phyloP scores from a whole-genome alignment of 2,797 vertebrate species.

The Cynodonichthys magdalenae region DNA sequence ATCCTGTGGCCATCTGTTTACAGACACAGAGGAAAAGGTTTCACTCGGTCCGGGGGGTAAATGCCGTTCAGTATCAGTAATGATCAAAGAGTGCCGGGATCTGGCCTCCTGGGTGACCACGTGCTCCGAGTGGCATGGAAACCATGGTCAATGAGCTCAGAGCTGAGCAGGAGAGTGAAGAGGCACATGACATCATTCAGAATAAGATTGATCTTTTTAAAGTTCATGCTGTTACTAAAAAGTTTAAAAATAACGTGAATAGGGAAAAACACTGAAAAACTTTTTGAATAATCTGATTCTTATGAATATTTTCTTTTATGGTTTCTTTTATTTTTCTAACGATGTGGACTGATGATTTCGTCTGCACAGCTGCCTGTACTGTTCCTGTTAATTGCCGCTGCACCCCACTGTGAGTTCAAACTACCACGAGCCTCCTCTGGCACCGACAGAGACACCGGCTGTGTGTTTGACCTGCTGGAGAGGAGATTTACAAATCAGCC shows the following conservation, averaged over 20 bases:
- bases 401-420: constrained; percentile 26
- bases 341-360: neutral
- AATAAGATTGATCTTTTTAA: constrained; percentile 6
- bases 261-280: too few species aligned
- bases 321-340: neutral
- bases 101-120: constrained; percentile 48
- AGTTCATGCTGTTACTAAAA: constrained; percentile 4
- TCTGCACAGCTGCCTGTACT: neutral
- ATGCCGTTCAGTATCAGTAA: constrained; percentile 65
- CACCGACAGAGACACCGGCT: constrained; percentile 30
- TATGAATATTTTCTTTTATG: neutral
- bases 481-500: constrained; percentile 9
- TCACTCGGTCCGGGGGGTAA: constrained; percentile 51
- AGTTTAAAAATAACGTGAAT: neutral
- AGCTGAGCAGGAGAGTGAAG: constrained; percentile 29
- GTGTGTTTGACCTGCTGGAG: constrained; percentile 23
- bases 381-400: constrained; percentile 5
- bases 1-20: constrained; percentile 69
- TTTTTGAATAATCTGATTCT: too few species aligned
- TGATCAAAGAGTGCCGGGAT: constrained; percentile 64
- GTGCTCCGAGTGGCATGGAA: constrained; percentile 62
- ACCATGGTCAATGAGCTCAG: constrained; percentile 31
- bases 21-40: constrained; percentile 57
- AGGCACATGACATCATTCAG: neutral
- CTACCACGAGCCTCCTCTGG: constrained; percentile 22